phyloP scores from a whole-genome alignment of 2,888 invertebrate genomes.

The Fabriciana adippe region DNA sequence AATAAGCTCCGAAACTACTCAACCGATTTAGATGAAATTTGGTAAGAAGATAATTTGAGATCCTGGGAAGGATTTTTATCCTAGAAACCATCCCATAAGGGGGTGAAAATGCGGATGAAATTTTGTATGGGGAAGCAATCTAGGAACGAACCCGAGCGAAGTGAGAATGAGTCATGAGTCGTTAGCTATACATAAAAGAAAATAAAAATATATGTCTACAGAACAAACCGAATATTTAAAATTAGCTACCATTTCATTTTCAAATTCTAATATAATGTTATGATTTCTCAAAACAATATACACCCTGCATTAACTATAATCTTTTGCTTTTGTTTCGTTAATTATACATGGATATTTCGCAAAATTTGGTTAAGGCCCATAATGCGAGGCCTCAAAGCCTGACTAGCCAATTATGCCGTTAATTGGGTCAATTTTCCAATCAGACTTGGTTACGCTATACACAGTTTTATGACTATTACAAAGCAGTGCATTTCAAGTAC shows the following conservation, averaged over 20 bases:
- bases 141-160: no score
- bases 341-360: conserved; percentile 38
- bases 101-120: no score
- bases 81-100: no score
- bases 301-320: conserved; percentile 9
- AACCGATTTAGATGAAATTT: no score
- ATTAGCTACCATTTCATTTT: neutral
- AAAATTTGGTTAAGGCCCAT: conserved; percentile 43
- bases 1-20: no score
- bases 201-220: no score
- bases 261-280: neutral
- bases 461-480: conserved; percentile 19
- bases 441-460: conserved; percentile 26
- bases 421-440: conserved; percentile 46
- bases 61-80: no score
- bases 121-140: no score
- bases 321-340: conserved; percentile 18
- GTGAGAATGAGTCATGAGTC: no score
- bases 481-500: conserved; percentile 2
- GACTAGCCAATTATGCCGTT: conserved; percentile 42
- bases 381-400: conserved; percentile 40
- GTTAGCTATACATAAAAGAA: no score
- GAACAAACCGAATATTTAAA: neutral
- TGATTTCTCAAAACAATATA: conserved; percentile 9
- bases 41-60: no score